Evolutionary conservation across 2,797 vertebrate species (phyloP).

Genomic region (Etheostoma nigrum): DNA sequence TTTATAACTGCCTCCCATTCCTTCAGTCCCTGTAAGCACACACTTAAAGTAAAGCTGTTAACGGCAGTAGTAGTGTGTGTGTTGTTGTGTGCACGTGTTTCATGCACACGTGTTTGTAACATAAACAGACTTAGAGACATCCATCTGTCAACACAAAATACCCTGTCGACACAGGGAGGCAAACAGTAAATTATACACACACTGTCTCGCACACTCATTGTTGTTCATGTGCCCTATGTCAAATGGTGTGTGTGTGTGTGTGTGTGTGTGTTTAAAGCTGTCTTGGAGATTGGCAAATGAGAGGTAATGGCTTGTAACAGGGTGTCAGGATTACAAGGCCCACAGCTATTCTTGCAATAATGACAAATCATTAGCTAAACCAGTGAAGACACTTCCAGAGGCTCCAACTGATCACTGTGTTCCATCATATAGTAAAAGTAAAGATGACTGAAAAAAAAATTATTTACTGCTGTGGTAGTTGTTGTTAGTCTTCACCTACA

Average conservation of each 20-base stretch:
- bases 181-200: slow-evolving; percentile 40
- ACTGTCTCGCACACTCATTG: neutral
- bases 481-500: slow-evolving; percentile 2
- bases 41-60: slow-evolving; percentile 61
- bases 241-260: neutral
- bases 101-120: slow-evolving; percentile 50
- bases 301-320: slow-evolving; percentile 60
- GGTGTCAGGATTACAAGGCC: slow-evolving; percentile 58
- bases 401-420: neutral
- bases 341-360: slow-evolving; percentile 47
- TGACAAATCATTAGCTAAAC: slow-evolving; percentile 55
- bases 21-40: slow-evolving; percentile 47
- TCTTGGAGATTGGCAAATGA: slow-evolving; percentile 56
- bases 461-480: neutral
- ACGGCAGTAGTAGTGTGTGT: slow-evolving; percentile 34
- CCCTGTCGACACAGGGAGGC: slow-evolving; percentile 17
- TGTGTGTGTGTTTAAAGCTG: slow-evolving; percentile 17
- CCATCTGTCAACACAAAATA: slow-evolving; percentile 54
- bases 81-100: slow-evolving; percentile 34
- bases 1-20: slow-evolving; percentile 5
- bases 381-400: neutral
- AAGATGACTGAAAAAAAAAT: neutral
- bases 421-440: neutral
- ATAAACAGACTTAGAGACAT: slow-evolving; percentile 73
- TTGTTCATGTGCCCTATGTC: neutral